phyloP scores from a whole-genome alignment of 2,113 vertebrate genomes.

The Penelope pileata region DNA sequence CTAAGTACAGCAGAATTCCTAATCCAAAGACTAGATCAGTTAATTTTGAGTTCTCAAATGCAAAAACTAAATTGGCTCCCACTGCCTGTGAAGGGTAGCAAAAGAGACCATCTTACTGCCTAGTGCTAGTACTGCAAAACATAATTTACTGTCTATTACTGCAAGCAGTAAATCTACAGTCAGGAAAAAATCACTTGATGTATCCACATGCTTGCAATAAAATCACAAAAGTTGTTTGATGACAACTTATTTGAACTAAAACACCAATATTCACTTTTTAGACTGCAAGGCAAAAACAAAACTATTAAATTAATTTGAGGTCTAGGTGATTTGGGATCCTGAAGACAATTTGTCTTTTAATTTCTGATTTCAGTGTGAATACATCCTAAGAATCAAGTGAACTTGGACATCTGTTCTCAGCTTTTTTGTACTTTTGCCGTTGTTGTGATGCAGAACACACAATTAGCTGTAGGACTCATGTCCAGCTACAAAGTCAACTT shows the following conservation, averaged over 20 bases:
- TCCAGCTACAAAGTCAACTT: background rate
- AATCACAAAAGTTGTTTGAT: background rate
- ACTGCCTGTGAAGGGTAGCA: background rate
- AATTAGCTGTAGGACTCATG: background rate
- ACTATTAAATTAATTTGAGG: background rate
- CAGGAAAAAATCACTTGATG: background rate
- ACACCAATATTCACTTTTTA: background rate
- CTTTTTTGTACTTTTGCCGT: background rate
- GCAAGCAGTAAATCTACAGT: background rate
- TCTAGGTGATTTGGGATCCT: background rate
- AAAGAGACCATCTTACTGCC: background rate
- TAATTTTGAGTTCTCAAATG: background rate
- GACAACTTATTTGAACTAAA: background rate
- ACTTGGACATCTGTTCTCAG: fast-evolving
- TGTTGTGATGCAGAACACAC: background rate
- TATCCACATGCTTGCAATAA: background rate
- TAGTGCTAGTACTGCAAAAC: background rate
- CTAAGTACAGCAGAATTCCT: background rate
- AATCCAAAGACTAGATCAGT: background rate
- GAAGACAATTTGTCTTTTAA: fast-evolving
- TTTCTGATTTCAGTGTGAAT: background rate
- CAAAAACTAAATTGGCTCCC: background rate
- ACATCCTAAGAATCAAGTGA: background rate
- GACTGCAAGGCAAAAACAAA: background rate
- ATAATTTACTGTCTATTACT: background rate